phyloP scores from a whole-genome alignment of 1,140 invertebrate genomes.

The Eurosta solidaginis region DNA sequence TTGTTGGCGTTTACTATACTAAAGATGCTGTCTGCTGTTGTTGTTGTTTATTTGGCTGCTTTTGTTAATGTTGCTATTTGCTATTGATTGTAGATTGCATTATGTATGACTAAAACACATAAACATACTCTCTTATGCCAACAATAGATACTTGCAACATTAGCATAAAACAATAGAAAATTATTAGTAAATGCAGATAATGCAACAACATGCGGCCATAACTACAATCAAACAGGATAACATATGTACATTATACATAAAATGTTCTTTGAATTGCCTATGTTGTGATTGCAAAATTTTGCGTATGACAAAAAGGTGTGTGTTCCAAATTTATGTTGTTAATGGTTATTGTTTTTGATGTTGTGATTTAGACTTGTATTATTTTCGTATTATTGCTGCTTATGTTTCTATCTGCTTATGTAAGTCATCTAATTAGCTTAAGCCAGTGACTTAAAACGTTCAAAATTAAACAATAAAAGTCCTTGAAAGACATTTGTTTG shows the following conservation, averaged over 20 bases:
- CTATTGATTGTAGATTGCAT: not conserved
- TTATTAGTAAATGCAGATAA: constrained; percentile 23
- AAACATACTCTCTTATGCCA: not conserved
- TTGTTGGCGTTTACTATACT: not conserved
- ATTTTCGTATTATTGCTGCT: not conserved
- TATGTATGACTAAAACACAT: too few relatives aligned
- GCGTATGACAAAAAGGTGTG: not conserved
- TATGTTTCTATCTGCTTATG: not conserved
- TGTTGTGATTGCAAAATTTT: not conserved
- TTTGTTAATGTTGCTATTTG: not conserved
- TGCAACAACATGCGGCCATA: not conserved
- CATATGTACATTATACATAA: not conserved
- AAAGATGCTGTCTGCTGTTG: not conserved
- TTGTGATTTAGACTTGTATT: not conserved
- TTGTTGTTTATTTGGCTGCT: not conserved
- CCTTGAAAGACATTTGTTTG: too few relatives aligned
- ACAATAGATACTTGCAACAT: not conserved
- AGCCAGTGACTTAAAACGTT: too few relatives aligned
- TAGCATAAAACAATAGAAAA: constrained; percentile 31
- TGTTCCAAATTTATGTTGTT: not conserved
- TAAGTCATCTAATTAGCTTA: not conserved
- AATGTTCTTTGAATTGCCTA: constrained; percentile 25
- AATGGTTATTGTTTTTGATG: not conserved
- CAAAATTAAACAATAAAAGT: too few relatives aligned
- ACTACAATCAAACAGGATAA: not conserved